Evolutionary conservation across 2,797 vertebrate species (phyloP).

Genomic region (Stomatorhinus walkeri): DNA sequence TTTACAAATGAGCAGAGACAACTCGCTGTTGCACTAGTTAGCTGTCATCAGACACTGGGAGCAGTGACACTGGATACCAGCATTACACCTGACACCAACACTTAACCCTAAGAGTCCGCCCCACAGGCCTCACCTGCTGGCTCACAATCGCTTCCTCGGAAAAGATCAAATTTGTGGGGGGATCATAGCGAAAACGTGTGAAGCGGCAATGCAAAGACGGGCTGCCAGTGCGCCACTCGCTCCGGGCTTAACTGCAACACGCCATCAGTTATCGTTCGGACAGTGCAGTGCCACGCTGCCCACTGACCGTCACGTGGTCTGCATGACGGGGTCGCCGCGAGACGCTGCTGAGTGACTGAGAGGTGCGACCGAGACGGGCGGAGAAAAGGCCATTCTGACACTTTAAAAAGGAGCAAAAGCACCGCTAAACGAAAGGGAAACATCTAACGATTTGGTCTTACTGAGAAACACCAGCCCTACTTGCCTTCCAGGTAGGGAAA

Average conservation of each 20-base stretch:
- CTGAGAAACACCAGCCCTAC: not conserved
- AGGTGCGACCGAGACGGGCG: not conserved
- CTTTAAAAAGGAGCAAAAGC: not conserved
- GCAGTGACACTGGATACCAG: not conserved
- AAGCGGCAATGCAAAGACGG: not conserved
- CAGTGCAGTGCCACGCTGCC: not conserved
- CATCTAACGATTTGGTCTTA: not conserved
- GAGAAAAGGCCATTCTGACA: not conserved
- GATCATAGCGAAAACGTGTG: not conserved
- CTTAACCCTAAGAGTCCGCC: not conserved
- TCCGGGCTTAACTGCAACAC: not conserved
- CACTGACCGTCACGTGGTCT: not conserved
- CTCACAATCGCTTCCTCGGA: not conserved
- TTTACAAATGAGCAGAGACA: not conserved
- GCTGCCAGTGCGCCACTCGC: not conserved
- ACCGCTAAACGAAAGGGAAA: not conserved
- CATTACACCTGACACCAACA: not conserved
- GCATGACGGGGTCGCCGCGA: not conserved
- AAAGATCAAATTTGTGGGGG: not conserved
- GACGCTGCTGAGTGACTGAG: not conserved
- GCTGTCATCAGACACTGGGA: not conserved
- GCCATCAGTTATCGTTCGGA: not conserved
- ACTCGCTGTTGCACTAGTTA: not conserved
- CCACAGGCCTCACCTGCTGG: not conserved
- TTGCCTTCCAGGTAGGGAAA: not conserved